These are phyloP conservation scores for Xerus inauris DNA, from an alignment of 2,113 vertebrate genomes.

Conservation along the genomic window DNA sequence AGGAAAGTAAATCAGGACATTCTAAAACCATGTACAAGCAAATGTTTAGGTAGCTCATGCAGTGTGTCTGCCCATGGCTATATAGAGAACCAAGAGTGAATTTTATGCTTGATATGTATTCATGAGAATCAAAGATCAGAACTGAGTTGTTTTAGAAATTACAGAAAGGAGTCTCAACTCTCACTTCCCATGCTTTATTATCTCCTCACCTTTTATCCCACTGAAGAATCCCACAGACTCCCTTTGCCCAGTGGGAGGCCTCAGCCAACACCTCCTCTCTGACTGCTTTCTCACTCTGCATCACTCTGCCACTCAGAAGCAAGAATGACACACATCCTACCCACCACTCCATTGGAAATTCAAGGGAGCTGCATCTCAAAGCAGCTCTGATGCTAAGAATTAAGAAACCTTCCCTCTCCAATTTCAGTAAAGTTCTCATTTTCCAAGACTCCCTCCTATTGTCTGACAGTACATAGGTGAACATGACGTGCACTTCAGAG, in stretches of 20 bases:
- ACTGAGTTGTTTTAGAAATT: neutral
- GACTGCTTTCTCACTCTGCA: conserved; percentile 51
- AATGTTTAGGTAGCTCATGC: neutral
- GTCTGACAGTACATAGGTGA: neutral
- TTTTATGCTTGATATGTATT: neutral
- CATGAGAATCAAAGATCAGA: conserved; percentile 15
- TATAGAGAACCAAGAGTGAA: neutral
- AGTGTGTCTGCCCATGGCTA: neutral
- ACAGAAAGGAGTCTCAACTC: neutral
- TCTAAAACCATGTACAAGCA: neutral
- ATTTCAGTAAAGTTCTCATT: conserved; percentile 21
- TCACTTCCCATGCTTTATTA: conserved; percentile 10
- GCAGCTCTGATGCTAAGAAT: conserved; percentile 7
- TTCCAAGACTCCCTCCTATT: neutral
- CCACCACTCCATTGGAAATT: conserved; percentile 66
- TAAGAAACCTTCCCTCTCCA: conserved; percentile 31
- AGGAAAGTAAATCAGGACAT: neutral
- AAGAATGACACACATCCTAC: conserved; percentile 64
- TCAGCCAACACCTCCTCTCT: conserved; percentile 19
- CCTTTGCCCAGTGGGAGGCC: conserved; percentile 32
- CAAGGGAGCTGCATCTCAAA: conserved; percentile 55
- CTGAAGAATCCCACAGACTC: neutral
- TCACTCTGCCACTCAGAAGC: conserved; percentile 57
- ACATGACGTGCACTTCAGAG: neutral
- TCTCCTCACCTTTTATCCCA: conserved; percentile 19